Evolutionary conservation across 2,888 invertebrate genomes (phyloP).

Genomic region (Hedychridium roseum): DNA sequence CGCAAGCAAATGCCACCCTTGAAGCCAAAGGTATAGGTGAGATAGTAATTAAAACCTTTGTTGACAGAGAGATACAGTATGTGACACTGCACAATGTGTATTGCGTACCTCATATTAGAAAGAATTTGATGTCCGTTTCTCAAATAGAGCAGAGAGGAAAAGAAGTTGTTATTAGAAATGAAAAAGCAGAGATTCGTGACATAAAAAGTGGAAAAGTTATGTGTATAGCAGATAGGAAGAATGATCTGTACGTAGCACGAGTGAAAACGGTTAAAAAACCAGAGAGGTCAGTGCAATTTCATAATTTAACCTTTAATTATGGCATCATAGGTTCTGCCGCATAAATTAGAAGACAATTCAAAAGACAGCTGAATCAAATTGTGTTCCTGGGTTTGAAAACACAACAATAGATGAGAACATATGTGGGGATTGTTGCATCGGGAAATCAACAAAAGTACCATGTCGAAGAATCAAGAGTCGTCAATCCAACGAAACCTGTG

Average conservation of each 20-base stretch:
- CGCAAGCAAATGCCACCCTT: slow-evolving; percentile 3
- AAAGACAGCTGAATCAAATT: background rate
- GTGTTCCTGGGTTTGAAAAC: slow-evolving; percentile 4
- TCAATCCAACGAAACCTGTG: slow-evolving; percentile 1
- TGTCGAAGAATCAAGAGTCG: background rate
- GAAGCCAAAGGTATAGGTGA: slow-evolving; percentile 7
- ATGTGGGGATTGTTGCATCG: slow-evolving; percentile 6
- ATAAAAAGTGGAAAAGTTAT: background rate
- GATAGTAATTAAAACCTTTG: slow-evolving; percentile 2
- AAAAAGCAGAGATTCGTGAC: slow-evolving; percentile 4
- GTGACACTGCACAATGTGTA: slow-evolving; percentile 3
- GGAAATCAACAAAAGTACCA: slow-evolving; percentile 8
- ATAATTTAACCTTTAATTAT: slow-evolving; percentile 5
- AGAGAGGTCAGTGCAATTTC: too few relatives aligned
- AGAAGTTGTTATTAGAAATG: slow-evolving; percentile 2
- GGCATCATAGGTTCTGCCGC: slow-evolving; percentile 10
- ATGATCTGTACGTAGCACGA: slow-evolving; percentile 5
- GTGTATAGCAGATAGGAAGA: slow-evolving; percentile 1
- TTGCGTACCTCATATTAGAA: slow-evolving; percentile 7
- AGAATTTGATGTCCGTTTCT: slow-evolving; percentile 9
- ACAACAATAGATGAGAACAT: background rate
- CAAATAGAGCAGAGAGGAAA: slow-evolving; percentile 9
- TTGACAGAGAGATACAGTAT: background rate
- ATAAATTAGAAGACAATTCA: slow-evolving; percentile 1
- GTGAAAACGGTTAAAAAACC: background rate